Conservation (phyloP, 2,888 invertebrate species). For the Pteria penguin region DNA sequence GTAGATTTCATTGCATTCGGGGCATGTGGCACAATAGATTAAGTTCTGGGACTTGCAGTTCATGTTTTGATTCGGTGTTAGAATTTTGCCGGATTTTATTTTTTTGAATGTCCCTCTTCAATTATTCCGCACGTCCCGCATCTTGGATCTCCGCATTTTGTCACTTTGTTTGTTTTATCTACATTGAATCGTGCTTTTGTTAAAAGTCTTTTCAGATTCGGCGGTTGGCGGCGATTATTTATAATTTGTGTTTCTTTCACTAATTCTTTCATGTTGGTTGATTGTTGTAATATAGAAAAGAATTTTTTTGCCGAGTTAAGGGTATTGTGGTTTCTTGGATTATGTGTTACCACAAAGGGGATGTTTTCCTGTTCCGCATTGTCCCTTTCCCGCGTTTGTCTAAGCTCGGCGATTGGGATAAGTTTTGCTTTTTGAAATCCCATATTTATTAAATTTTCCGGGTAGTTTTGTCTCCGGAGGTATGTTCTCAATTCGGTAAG, state of each 20-base stretch:
- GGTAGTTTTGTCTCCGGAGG: constrained; percentile 4
- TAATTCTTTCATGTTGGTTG: background rate
- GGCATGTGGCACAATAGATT: constrained; percentile 4
- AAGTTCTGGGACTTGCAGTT: constrained; percentile 10
- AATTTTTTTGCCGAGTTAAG: background rate
- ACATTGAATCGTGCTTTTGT: background rate
- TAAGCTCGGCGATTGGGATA: background rate
- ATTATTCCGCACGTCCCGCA: constrained; percentile 4
- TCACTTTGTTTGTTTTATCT: background rate
- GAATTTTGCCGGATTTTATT: constrained; percentile 1
- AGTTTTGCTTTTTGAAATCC: background rate
- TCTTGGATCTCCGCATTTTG: background rate
- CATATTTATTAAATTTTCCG: background rate
- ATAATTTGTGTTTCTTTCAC: background rate
- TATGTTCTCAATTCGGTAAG: constrained; percentile 5
- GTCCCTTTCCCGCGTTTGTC: background rate
- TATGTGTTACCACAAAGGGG: constrained; percentile 3
- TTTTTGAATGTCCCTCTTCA: background rate
- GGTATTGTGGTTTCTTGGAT: constrained; percentile 1
- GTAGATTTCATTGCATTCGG: constrained; percentile 11
- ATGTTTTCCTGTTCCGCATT: background rate
- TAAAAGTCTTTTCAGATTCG: constrained; percentile 11
- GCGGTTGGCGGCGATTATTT: background rate
- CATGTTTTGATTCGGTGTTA: constrained; percentile 6
- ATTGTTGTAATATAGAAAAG: constrained; percentile 1